Conservation (phyloP, 1,140 invertebrate species). For the Heliconius melpomene region DNA sequence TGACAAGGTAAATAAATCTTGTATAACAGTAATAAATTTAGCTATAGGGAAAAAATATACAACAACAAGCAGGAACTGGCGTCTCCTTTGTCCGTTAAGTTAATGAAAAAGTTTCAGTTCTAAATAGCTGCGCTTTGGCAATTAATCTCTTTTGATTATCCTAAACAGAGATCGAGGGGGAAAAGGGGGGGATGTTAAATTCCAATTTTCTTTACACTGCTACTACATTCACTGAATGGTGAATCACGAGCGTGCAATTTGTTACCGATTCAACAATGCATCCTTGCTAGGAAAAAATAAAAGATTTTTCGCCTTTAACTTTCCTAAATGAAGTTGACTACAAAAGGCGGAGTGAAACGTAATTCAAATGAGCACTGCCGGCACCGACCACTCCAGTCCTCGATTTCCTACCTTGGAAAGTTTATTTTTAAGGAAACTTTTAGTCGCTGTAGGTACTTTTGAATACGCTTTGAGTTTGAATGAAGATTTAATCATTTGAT, state of each 20-base stretch:
- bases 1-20: conserved; percentile 8
- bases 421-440: conserved; percentile 74
- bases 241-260: conserved; percentile 74
- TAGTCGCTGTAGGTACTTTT: conserved; percentile 54
- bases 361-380: conserved; percentile 73
- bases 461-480: conserved; percentile 62
- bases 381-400: conserved; percentile 60
- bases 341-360: conserved; percentile 72
- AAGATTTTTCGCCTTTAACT: conserved; percentile 70
- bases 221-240: conserved; percentile 37
- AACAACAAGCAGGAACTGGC: conserved; percentile 1
- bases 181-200: conserved; percentile 51
- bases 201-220: conserved; percentile 48
- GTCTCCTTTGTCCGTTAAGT: conserved; percentile 1
- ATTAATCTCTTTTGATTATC: conserved; percentile 18
- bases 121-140: conserved; percentile 1
- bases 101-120: conserved; percentile 10
- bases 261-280: conserved; percentile 79
- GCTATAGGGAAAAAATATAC: conserved; percentile 1
- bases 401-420: conserved; percentile 72
- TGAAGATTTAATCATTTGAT: conserved; percentile 56
- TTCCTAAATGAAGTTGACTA: conserved; percentile 79
- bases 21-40: conserved; percentile 1
- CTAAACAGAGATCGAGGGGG: conserved; percentile 37
- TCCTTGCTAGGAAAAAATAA: conserved; percentile 68